Conservation (phyloP, 2,888 invertebrate species). For the Catotricha subobsoleta region DNA sequence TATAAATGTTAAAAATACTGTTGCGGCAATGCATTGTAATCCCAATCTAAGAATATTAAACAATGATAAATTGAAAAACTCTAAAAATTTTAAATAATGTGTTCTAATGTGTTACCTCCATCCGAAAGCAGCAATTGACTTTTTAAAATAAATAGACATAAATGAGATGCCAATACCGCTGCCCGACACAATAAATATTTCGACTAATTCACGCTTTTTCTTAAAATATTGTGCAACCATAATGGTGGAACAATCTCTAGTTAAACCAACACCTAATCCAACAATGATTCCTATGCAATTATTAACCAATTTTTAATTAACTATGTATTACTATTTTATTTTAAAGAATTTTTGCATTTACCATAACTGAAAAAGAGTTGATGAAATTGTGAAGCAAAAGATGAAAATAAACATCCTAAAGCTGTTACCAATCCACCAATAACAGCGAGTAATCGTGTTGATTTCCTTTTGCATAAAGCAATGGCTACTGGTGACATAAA, state of each 20-base stretch:
- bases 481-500: slow-evolving; percentile 70
- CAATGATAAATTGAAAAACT: background rate
- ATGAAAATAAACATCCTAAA: slow-evolving; percentile 73
- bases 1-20: slow-evolving; percentile 64
- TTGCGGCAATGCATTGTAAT: slow-evolving; percentile 69
- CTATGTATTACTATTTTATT: too few relatives aligned
- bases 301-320: background rate
- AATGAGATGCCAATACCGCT: slow-evolving; percentile 69
- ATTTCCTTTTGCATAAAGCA: slow-evolving; percentile 68
- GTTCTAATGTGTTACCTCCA: slow-evolving; percentile 9
- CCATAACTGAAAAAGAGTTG: slow-evolving; percentile 75
- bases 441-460: slow-evolving; percentile 72
- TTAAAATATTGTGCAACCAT: slow-evolving; percentile 89
- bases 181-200: slow-evolving; percentile 73
- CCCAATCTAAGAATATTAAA: slow-evolving; percentile 52
- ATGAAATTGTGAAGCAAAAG: slow-evolving; percentile 76
- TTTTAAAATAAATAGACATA: slow-evolving; percentile 66
- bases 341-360: too few relatives aligned
- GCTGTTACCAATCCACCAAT: slow-evolving; percentile 73
- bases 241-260: slow-evolving; percentile 67
- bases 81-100: background rate
- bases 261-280: slow-evolving; percentile 70
- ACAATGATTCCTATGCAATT: slow-evolving; percentile 37
- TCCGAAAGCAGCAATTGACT: slow-evolving; percentile 34
- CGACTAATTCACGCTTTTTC: slow-evolving; percentile 62